A percentile compares a stretch with the other conserved stretches of the same genome.
These are phyloP conservation scores for Panthera uncia DNA, from an alignment of 2,113 vertebrate genomes.

Conservation along the genomic window DNA sequence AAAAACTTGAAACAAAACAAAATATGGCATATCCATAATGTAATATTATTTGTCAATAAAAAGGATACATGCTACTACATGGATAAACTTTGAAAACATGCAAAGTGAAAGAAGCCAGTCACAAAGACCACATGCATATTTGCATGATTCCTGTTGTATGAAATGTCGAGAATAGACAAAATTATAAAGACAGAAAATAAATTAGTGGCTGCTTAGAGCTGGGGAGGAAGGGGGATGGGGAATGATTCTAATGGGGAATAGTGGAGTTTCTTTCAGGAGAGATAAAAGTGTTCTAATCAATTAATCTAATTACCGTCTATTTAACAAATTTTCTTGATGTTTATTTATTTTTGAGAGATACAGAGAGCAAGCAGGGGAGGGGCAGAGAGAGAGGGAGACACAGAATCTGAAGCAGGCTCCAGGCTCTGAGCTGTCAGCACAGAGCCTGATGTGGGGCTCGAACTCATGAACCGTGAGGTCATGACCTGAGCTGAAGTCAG, in stretches of 20 bases:
- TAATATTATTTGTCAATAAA: not conserved
- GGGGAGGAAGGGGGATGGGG: not conserved
- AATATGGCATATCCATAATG: not conserved
- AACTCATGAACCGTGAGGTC: too few relatives aligned
- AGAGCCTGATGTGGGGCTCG: too few relatives aligned
- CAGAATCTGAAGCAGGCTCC: too few relatives aligned
- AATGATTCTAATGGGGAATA: not conserved
- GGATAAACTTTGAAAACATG: not conserved
- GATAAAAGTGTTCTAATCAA: not conserved
- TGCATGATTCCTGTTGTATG: not conserved
- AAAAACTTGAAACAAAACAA: not conserved
- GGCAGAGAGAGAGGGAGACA: too few relatives aligned
- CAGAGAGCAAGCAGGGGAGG: too few relatives aligned
- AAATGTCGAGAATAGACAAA: constrained; percentile 31
- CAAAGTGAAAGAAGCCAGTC: not conserved
- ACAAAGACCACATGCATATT: not conserved
- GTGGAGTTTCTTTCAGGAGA: not conserved
- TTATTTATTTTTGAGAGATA: too few relatives aligned
- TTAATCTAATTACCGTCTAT: not conserved
- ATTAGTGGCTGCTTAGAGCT: not conserved
- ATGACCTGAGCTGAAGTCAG: too few relatives aligned
- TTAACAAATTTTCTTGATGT: not conserved
- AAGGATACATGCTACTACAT: not conserved
- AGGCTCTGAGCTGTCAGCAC: too few relatives aligned
- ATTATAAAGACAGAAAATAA: not conserved